Percentiles rank a stretch among this genome's conserved stretches.
These are phyloP conservation scores for Calypte anna DNA, from an alignment of 2,113 vertebrate species.

Conservation along the genomic window DNA sequence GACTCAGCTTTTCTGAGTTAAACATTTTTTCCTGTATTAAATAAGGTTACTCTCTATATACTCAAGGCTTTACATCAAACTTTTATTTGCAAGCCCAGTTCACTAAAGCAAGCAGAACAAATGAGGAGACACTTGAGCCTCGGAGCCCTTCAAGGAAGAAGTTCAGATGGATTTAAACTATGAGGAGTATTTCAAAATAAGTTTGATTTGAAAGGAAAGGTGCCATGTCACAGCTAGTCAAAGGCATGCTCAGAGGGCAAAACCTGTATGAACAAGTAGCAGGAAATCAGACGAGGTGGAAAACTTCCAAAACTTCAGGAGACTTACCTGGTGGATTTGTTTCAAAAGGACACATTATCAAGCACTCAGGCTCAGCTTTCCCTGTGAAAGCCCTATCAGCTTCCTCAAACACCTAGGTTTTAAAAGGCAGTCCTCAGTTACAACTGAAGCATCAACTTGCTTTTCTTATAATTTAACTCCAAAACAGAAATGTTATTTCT, in stretches of 20 bases:
- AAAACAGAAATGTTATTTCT: background rate
- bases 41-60: background rate
- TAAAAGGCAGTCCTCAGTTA: background rate
- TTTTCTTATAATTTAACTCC: background rate
- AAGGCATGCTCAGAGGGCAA: background rate
- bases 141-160: background rate
- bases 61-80: background rate
- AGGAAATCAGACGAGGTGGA: constrained; percentile 15
- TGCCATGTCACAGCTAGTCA: constrained; percentile 36
- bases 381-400: background rate
- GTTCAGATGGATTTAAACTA: background rate
- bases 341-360: background rate
- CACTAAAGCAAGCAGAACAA: background rate
- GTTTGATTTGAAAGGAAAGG: background rate
- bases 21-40: background rate
- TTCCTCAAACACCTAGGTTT: background rate
- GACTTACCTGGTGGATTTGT: background rate
- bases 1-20: background rate
- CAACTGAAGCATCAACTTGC: background rate
- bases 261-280: constrained; percentile 56
- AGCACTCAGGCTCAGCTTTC: background rate
- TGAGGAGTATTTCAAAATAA: background rate
- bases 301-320: constrained; percentile 31
- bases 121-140: background rate
- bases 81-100: background rate